phyloP scores from a whole-genome alignment of 2,888 invertebrate genomes.

The Melieria crassipennis region DNA sequence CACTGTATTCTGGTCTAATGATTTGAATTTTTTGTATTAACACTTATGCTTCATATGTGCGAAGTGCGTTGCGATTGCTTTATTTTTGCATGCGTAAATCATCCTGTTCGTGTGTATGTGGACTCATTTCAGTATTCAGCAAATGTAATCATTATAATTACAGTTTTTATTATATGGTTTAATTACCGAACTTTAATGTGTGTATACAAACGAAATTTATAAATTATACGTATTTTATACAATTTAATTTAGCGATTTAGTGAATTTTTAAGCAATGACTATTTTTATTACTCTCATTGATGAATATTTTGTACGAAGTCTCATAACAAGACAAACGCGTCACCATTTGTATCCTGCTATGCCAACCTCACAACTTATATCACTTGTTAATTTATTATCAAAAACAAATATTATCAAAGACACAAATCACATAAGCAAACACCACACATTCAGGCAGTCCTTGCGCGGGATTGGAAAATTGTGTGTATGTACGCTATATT shows the following conservation, averaged over 20 bases:
- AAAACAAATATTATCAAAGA: no score
- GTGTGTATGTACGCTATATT: no score
- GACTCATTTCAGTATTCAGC: conserved; percentile 24
- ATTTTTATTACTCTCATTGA: background rate
- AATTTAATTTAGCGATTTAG: conserved; percentile 19
- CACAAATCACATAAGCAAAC: no score
- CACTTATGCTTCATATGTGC: background rate
- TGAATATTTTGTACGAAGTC: no score
- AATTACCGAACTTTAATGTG: conserved; percentile 18
- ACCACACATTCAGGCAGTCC: no score
- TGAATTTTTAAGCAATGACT: conserved; percentile 1
- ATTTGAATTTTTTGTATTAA: no score
- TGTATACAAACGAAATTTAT: conserved; percentile 11
- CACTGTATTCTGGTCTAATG: no score
- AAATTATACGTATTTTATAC: conserved; percentile 10
- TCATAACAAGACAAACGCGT: no score
- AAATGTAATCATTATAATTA: conserved; percentile 17
- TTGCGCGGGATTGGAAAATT: no score
- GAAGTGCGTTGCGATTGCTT: background rate
- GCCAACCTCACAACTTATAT: no score
- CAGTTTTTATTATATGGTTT: conserved; percentile 6
- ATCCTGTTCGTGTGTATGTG: background rate
- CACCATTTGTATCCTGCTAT: no score
- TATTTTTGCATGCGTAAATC: conserved; percentile 4
- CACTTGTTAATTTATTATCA: no score